Percentiles rank a stretch among this genome's conserved stretches.
These are phyloP conservation scores for Peromyscus nudipes DNA, from an alignment of 2,797 vertebrate species.

Conservation along the genomic window DNA sequence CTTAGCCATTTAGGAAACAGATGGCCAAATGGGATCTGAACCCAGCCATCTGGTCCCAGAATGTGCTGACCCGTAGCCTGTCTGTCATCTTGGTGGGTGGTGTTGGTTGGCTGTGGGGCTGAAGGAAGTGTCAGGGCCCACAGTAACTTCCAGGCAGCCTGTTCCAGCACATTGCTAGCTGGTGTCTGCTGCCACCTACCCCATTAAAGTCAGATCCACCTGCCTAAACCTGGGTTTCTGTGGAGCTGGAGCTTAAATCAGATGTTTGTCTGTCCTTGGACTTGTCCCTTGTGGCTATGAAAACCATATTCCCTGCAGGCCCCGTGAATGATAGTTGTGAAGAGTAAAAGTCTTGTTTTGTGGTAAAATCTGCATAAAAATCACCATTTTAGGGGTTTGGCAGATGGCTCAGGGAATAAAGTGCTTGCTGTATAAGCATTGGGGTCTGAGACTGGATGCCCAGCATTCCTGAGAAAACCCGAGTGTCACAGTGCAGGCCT, in stretches of 20 bases:
- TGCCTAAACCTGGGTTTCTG: not conserved
- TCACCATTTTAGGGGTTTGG: not conserved
- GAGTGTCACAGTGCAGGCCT: not conserved
- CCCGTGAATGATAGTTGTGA: not conserved
- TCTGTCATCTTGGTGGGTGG: not conserved
- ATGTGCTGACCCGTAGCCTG: not conserved
- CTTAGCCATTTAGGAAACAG: not conserved
- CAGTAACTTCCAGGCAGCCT: not conserved
- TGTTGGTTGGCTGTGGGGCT: not conserved
- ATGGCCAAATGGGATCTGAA: not conserved
- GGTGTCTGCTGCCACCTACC: rapidly evolving
- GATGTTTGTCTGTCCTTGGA: not conserved
- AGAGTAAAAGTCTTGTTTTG: not conserved
- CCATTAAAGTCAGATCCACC: not conserved
- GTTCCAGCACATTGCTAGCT: not conserved
- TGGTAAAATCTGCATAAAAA: not conserved
- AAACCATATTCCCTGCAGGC: not conserved
- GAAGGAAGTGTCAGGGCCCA: not conserved
- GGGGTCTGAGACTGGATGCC: not conserved
- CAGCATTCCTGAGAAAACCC: not conserved
- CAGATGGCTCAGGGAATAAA: not conserved
- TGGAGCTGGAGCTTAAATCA: not conserved
- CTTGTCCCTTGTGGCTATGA: not conserved
- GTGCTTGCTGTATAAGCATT: not conserved
- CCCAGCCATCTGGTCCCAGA: not conserved